phyloP scores from a whole-genome alignment of 2,888 invertebrate genomes.

The Dusona sp. region DNA sequence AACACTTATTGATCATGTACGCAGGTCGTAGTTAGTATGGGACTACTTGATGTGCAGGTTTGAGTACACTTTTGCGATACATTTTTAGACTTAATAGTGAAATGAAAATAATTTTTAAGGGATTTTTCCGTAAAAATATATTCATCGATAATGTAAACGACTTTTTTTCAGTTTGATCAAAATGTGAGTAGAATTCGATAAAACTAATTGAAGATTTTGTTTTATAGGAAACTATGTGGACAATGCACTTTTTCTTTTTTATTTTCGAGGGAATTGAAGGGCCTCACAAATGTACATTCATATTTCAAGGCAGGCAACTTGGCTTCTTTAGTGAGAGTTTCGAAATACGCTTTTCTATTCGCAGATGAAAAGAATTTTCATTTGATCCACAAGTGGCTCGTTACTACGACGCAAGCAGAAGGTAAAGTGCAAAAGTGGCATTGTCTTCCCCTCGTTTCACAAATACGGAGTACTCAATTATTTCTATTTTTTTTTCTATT shows the following conservation, averaged over 20 bases:
- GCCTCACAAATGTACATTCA: neutral
- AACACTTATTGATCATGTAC: constrained; percentile 34
- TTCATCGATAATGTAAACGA: neutral
- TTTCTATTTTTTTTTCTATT: neutral
- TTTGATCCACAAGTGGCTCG: constrained; percentile 74
- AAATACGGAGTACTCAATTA: neutral
- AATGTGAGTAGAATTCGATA: neutral
- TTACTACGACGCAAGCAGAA: constrained; percentile 64
- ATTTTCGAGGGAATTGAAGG: constrained; percentile 9
- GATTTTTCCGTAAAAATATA: too few relatives aligned
- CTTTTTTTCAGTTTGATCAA: neutral
- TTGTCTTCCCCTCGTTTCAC: constrained; percentile 5
- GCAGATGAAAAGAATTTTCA: constrained; percentile 71
- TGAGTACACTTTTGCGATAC: neutral
- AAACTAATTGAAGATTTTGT: neutral
- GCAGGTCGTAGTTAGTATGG: neutral
- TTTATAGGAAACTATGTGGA: neutral
- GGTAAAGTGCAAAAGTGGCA: constrained; percentile 17
- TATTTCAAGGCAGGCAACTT: constrained; percentile 11
- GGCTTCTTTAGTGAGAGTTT: constrained; percentile 6
- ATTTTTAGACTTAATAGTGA: neutral
- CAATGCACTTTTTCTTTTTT: neutral
- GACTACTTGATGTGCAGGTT: neutral
- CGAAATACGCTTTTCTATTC: constrained; percentile 21
- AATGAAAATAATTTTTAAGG: neutral